A percentile compares a stretch with the other conserved stretches of the same genome.
phyloP scores from a whole-genome alignment of 2,797 vertebrate genomes.

The Karalla daura region DNA sequence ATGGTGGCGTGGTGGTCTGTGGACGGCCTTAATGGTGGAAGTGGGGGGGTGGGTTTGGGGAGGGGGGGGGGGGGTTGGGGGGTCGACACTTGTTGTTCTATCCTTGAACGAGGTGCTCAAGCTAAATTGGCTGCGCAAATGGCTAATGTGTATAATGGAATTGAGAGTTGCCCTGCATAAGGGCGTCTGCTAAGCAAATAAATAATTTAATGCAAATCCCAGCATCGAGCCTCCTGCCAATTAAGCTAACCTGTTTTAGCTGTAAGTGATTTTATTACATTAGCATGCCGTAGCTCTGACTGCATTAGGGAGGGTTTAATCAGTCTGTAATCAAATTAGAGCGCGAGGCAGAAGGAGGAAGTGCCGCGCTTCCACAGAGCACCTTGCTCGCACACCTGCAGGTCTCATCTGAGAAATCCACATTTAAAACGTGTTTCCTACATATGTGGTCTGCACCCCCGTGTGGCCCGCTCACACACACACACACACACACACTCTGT shows the following conservation, averaged over 20 bases:
- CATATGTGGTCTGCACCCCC: slow-evolving; percentile 26
- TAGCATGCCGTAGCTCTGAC: slow-evolving; percentile 85
- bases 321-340: slow-evolving; percentile 86
- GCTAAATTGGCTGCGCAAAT: slow-evolving; percentile 80
- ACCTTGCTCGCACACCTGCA: slow-evolving; percentile 79
- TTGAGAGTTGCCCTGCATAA: slow-evolving; percentile 77
- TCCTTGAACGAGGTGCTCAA: slow-evolving; percentile 80
- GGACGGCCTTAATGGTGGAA: neutral
- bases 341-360: slow-evolving; percentile 81
- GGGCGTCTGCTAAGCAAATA: slow-evolving; percentile 85
- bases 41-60: neutral
- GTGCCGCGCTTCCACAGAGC: slow-evolving; percentile 70
- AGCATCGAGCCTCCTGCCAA: slow-evolving; percentile 84
- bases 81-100: slow-evolving; percentile 66
- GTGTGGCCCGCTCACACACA: neutral
- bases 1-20: slow-evolving; percentile 32
- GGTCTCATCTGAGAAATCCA: slow-evolving; percentile 64
- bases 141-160: slow-evolving; percentile 85
- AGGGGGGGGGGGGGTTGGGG: neutral
- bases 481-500: too few relatives aligned
- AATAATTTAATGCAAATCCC: slow-evolving; percentile 88
- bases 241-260: slow-evolving; percentile 88
- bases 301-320: slow-evolving; percentile 87
- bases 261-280: slow-evolving; percentile 88
- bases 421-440: slow-evolving; percentile 52